Evolutionary conservation across 2,113 vertebrate species (phyloP).

Genomic region (Elachura formosa): DNA sequence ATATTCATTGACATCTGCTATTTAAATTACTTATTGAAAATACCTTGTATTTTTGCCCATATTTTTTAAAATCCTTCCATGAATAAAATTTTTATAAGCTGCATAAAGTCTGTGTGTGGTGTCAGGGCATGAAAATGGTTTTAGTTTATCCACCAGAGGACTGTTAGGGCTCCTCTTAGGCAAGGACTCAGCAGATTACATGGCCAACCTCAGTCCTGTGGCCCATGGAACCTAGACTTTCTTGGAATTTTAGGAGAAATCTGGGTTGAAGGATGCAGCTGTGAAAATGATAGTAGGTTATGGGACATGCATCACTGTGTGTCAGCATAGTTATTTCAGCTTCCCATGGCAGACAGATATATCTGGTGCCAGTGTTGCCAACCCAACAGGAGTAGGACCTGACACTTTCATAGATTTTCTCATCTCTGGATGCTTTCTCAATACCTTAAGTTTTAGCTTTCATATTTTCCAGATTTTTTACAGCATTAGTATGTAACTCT

Average conservation of each 20-base stretch:
- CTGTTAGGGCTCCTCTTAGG: not conserved
- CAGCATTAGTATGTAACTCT: not conserved
- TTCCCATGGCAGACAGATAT: not conserved
- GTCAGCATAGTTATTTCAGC: not conserved
- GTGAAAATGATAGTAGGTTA: not conserved
- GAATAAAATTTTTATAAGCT: not conserved
- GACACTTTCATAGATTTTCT: not conserved
- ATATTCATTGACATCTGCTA: slow-evolving; percentile 2
- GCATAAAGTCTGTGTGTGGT: not conserved
- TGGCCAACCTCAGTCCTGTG: not conserved
- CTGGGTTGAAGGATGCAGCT: not conserved
- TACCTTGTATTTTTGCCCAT: not conserved
- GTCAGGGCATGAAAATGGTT: not conserved
- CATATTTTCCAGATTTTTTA: not conserved
- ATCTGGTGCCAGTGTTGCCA: not conserved
- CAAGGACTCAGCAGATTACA: not conserved
- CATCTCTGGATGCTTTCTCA: not conserved
- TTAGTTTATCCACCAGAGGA: not conserved
- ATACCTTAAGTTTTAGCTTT: not conserved
- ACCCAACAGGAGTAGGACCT: not conserved
- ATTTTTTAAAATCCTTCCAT: not conserved
- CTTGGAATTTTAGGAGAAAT: not conserved
- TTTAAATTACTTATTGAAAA: slow-evolving; percentile 19
- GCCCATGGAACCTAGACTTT: not conserved
- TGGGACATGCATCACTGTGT: not conserved